Conservation (phyloP, 2,797 vertebrate genomes). For the Helarctos malayanus region DNA sequence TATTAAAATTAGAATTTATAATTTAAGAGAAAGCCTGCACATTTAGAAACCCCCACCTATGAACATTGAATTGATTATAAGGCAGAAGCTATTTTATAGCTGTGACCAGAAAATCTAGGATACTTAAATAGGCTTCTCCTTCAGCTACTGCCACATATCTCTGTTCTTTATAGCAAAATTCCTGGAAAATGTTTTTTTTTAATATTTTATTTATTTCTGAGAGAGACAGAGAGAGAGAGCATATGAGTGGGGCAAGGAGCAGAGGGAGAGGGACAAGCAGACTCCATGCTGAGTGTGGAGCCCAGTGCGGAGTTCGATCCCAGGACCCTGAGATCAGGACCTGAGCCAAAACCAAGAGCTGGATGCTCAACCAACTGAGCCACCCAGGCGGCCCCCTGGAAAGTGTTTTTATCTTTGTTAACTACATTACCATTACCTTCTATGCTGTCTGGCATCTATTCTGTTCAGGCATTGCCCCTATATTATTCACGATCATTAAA, state of each 20-base stretch:
- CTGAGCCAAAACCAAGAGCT: background rate
- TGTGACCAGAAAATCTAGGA: background rate
- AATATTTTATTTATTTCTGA: background rate
- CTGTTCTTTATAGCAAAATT: background rate
- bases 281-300: background rate
- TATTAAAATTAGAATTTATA: constrained; percentile 72
- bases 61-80: background rate
- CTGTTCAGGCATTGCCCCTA: rapidly evolving
- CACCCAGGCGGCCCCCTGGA: background rate
- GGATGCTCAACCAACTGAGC: background rate
- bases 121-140: background rate
- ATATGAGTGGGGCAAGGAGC: background rate
- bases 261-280: background rate
- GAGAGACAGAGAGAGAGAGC: background rate
- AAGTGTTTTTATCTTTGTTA: background rate
- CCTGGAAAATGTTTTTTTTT: background rate
- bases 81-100: background rate
- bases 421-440: background rate
- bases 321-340: background rate
- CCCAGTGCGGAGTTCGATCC: rapidly evolving
- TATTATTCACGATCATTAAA: rapidly evolving
- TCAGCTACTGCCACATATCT: background rate
- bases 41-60: background rate
- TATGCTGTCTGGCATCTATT: background rate
- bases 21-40: constrained; percentile 14